These are phyloP conservation scores for Eptesicus fuscus DNA, from an alignment of 2,113 vertebrate genomes.

Conservation along the genomic window DNA sequence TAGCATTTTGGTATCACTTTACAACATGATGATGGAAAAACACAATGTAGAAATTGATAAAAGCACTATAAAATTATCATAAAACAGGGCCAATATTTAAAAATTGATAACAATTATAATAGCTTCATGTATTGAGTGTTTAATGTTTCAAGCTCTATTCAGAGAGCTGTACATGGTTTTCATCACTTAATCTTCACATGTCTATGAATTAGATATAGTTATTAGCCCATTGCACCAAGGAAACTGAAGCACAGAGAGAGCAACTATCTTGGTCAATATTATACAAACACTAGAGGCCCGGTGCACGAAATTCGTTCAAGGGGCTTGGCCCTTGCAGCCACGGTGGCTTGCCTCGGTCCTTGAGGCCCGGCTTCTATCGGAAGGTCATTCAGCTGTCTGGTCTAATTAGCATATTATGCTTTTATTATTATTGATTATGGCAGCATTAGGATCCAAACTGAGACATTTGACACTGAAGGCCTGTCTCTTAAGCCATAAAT, in stretches of 20 bases:
- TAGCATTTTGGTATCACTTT: background rate
- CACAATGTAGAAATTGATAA: background rate
- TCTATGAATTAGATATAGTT: background rate
- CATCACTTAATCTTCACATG: background rate
- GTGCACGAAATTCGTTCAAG: no score
- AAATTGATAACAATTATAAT: background rate
- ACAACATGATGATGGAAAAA: background rate
- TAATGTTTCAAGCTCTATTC: background rate
- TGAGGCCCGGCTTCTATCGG: no score
- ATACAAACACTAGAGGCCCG: background rate
- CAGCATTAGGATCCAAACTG: background rate
- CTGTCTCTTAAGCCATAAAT: background rate
- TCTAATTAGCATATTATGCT: no score
- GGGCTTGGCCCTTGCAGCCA: no score
- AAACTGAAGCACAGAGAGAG: background rate
- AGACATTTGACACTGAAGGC: background rate
- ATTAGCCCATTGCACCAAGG: background rate
- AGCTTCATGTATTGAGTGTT: background rate
- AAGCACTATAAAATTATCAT: background rate
- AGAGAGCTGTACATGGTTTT: background rate
- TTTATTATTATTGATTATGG: no score
- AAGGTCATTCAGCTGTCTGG: no score
- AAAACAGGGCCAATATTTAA: background rate
- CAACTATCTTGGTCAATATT: background rate
- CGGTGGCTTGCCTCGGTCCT: no score